Evolutionary conservation across 1,140 invertebrate genomes (phyloP), one percentile per base, ranked within the genome.

Genomic region (Danaus melanippus): DNA sequence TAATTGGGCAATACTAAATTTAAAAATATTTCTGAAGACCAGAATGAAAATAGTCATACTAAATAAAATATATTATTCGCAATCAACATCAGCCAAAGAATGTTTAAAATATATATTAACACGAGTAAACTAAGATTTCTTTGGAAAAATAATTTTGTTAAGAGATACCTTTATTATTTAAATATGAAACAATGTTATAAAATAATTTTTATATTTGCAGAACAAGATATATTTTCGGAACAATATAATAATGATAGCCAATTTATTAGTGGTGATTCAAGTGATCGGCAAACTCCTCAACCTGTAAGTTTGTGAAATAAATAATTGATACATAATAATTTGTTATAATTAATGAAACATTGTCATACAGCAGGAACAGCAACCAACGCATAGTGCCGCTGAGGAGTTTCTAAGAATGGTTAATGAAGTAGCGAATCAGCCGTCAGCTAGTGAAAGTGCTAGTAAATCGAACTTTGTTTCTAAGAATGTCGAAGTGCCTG

Each of bases 321-420:
- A 48, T 21, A 10, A 49, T 7, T 15, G 15, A 41, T 41, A 53
- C 39, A 12, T 48, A 52, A 46, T 54, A 41, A 51, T 42, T 12
- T 6, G 12, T 50, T 17, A 1, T 1, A 15, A 15, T 50, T n/a
- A 50, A 51, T 54, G 11, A 50, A 50, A 48, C 44, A 9, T 56
- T 39, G 49, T 58, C 21, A 21, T 61, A 69, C 65, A 75, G 60
- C 67, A 67, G 15, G 15, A 15, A 15, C 15, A 15, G 15, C 15
- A 15, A 49, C 55, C 65, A 46, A 66, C 73, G 47, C 74, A 76
- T 58, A 84, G 71, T 58, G 66, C 80, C 56, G 74, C 67, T 46
- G 79, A 82, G 67, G 74, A 84, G 60, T 85, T 85, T 56, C 66
- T 67, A 44, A 77, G 82, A 63, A 71, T 72, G 68, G 80, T 85